phyloP scores from a whole-genome alignment of 1,140 invertebrate genomes.

The Campoletis sonorensis region DNA sequence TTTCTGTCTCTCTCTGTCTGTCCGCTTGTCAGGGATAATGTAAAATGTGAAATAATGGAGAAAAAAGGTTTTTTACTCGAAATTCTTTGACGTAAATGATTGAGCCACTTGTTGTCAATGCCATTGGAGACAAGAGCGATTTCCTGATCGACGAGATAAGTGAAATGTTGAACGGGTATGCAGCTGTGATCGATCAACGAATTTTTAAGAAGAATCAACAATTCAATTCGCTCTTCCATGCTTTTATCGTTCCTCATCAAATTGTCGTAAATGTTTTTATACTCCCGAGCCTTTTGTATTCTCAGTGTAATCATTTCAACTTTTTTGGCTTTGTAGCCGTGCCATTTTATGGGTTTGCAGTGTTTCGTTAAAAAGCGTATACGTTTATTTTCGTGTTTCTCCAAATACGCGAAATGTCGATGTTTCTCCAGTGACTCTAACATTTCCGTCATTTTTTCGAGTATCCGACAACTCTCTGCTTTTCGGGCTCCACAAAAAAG shows the following conservation, averaged over 20 bases:
- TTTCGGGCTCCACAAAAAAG: conserved; percentile 79
- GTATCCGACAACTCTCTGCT: conserved; percentile 79
- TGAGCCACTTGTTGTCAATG: conserved; percentile 74
- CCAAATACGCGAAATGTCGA: conserved; percentile 76
- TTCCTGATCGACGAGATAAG: conserved; percentile 80
- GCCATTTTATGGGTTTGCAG: conserved; percentile 81
- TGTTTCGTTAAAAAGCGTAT: conserved; percentile 79
- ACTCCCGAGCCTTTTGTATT: conserved; percentile 80
- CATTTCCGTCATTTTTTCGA: conserved; percentile 82
- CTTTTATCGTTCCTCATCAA: conserved; percentile 75
- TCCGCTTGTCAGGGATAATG: background rate
- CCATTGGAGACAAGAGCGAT: conserved; percentile 77
- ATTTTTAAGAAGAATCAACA: conserved; percentile 78
- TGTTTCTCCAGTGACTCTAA: conserved; percentile 80
- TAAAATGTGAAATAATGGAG: conserved; percentile 2
- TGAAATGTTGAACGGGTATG: conserved; percentile 77
- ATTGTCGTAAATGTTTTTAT: conserved; percentile 78
- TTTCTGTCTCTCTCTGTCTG: no score
- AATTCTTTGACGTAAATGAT: conserved; percentile 79
- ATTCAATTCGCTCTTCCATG: conserved; percentile 77
- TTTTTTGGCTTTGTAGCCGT: conserved; percentile 77
- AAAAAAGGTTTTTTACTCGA: conserved; percentile 59
- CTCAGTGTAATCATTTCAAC: conserved; percentile 82
- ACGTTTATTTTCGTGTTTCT: conserved; percentile 77
- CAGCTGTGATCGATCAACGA: conserved; percentile 77